Percentiles rank a stretch among this genome's conserved stretches.
These are phyloP conservation scores for Erethizon dorsatum DNA, from an alignment of 2,797 vertebrate genomes.

Conservation along the genomic window DNA sequence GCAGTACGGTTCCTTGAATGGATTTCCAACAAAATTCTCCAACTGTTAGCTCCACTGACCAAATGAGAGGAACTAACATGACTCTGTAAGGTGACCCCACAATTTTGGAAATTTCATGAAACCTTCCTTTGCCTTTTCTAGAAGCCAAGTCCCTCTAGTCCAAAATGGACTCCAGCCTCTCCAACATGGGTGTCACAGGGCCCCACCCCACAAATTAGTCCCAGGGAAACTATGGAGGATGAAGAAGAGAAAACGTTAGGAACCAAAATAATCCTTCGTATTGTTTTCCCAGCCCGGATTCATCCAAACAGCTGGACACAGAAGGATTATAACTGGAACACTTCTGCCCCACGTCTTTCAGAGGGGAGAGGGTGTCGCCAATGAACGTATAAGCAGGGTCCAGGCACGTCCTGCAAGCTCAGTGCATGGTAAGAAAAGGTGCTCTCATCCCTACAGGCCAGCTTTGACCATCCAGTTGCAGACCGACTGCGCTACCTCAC, in stretches of 20 bases:
- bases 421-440: neutral
- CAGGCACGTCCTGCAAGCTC: neutral
- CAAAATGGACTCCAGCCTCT: neutral
- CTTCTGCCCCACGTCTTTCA: neutral
- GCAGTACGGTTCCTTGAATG: neutral
- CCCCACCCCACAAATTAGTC: neutral
- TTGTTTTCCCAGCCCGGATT: neutral
- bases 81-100: neutral
- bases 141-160: constrained; percentile 30
- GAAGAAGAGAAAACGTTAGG: neutral
- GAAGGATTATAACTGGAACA: no score
- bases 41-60: neutral
- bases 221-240: neutral
- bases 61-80: neutral
- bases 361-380: neutral
- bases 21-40: constrained; percentile 26
- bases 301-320: neutral
- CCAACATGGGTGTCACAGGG: fast-evolving
- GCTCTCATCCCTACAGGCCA: neutral
- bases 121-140: constrained; percentile 9
- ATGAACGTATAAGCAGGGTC: fast-evolving
- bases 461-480: neutral
- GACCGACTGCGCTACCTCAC: neutral
- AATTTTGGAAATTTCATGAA: neutral
- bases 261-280: neutral